A percentile compares a stretch with the other conserved stretches of the same genome.
Conservation (phyloP, 92 coral and sea anemone species). For the Isaurus tuberculatus region DNA sequence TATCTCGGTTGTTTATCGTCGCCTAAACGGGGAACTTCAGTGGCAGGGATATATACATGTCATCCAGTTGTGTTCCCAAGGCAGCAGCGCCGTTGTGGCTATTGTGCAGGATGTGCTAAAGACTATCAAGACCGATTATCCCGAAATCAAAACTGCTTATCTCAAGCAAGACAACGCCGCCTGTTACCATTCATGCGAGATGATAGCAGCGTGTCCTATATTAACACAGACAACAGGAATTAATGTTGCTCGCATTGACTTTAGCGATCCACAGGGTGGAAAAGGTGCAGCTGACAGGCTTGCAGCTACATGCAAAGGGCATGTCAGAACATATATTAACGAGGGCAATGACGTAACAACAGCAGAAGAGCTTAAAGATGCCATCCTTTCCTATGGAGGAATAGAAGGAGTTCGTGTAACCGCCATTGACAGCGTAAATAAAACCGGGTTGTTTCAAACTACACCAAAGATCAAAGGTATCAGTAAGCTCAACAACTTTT, state of each 20-base stretch:
- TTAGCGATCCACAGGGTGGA: slow-evolving; percentile 4
- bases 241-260: slow-evolving; percentile 7
- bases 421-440: neutral
- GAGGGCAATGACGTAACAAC: neutral
- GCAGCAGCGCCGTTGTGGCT: slow-evolving; percentile 7
- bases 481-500: neutral
- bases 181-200: slow-evolving; percentile 30
- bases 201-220: slow-evolving; percentile 14
- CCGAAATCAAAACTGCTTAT: neutral
- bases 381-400: neutral
- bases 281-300: slow-evolving; percentile 7
- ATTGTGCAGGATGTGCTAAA: slow-evolving; percentile 39
- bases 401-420: neutral
- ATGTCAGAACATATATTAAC: neutral
- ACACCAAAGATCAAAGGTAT: neutral
- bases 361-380: neutral
- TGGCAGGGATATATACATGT: slow-evolving; percentile 39
- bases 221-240: neutral
- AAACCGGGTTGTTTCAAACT: neutral
- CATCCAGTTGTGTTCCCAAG: slow-evolving; percentile 15
- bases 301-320: slow-evolving; percentile 3
- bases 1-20: slow-evolving; percentile 22
- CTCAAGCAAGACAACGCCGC: slow-evolving; percentile 38
- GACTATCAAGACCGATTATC: slow-evolving; percentile 22
- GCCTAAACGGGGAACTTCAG: slow-evolving; percentile 21